phyloP scores from a whole-genome alignment of 2,113 vertebrate species.

The Stegostoma tigrinum region DNA sequence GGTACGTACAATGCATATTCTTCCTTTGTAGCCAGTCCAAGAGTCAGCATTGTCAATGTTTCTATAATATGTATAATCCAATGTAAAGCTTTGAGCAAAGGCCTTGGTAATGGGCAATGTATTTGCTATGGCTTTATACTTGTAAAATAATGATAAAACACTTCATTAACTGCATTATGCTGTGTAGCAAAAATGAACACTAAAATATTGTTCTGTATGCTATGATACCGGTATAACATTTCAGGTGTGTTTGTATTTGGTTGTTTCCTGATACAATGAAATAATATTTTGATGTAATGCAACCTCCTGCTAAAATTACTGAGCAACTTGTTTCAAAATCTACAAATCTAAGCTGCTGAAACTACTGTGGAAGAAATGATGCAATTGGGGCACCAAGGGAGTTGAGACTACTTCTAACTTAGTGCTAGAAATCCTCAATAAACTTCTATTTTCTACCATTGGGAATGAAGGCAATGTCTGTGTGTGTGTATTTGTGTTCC shows the following conservation, averaged over 20 bases:
- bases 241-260: constrained; percentile 5
- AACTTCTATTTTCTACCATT: constrained; percentile 6
- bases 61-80: not conserved
- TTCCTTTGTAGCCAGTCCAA: not conserved
- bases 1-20: not conserved
- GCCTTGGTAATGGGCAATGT: not conserved
- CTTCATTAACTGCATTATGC: not conserved
- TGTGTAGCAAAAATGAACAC: constrained; percentile 5
- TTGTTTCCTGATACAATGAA: not conserved
- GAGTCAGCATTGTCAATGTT: not conserved
- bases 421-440: not conserved
- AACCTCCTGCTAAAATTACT: not conserved
- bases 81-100: not conserved
- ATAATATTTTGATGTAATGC: not conserved
- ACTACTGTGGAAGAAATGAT: not conserved
- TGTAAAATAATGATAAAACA: not conserved
- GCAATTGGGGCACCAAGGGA: not conserved
- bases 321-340: not conserved
- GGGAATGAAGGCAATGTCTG: not conserved
- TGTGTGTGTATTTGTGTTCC: not conserved
- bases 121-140: not conserved
- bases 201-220: not conserved
- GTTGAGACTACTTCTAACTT: not conserved
- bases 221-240: not conserved
- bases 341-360: constrained; percentile 4